These are phyloP conservation scores for Trididemnum miniatum DNA, from an alignment of 23 tunicate species.

Conservation along the genomic window DNA sequence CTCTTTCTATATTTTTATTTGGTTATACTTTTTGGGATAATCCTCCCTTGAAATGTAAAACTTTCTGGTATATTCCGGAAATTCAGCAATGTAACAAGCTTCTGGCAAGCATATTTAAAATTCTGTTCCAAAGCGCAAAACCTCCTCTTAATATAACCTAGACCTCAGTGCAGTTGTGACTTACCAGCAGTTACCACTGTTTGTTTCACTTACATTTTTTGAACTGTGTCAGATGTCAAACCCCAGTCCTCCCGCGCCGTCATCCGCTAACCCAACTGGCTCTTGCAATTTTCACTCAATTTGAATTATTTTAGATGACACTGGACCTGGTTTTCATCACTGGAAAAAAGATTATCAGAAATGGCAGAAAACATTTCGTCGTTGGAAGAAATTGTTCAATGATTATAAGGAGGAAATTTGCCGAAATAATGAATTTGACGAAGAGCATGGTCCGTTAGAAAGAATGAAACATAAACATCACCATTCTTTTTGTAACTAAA, in stretches of 20 bases:
- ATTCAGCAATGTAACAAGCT: too few species aligned
- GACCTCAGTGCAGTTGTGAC: neutral
- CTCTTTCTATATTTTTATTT: neutral
- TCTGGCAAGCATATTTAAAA: too few species aligned
- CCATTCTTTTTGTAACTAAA: too few species aligned
- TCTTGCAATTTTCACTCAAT: neutral
- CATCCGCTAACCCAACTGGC: neutral
- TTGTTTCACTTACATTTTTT: too few species aligned
- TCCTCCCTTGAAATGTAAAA: too few species aligned
- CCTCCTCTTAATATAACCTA: too few species aligned
- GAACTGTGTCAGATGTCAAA: too few species aligned
- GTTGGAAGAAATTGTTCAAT: neutral
- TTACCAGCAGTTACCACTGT: neutral
- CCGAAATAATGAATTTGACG: neutral
- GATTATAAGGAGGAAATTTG: neutral
- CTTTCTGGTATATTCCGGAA: too few species aligned
- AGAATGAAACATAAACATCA: too few species aligned
- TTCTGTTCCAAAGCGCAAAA: too few species aligned
- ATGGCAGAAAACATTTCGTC: constrained; percentile 1
- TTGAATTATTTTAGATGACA: neutral
- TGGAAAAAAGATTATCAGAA: constrained; percentile 1
- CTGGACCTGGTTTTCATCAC: neutral
- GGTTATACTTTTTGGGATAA: neutral
- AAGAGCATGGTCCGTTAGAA: too few species aligned
- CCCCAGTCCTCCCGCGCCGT: neutral